These are phyloP conservation scores for Ctena decussata DNA, from an alignment of 2,888 invertebrate genomes.

Conservation along the genomic window DNA sequence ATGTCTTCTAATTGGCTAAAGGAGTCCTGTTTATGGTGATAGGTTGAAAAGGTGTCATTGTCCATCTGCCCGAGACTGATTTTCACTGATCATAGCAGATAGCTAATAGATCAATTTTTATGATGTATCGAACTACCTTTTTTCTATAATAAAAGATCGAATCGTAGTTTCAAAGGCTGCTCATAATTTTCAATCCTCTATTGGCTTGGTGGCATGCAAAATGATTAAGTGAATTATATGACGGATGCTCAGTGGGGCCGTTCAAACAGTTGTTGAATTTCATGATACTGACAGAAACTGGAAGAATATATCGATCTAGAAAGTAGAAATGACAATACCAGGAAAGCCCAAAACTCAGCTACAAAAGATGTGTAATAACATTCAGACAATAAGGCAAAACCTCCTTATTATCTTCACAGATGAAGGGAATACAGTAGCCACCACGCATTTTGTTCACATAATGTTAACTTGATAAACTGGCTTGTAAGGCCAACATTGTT, in stretches of 20 bases:
- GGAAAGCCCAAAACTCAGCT: too few relatives aligned
- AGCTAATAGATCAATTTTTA: conserved; percentile 11
- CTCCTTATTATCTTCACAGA: too few relatives aligned
- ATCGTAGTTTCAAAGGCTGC: conserved; percentile 2
- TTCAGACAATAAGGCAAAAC: too few relatives aligned
- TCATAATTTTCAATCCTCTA: conserved; percentile 2
- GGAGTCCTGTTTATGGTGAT: neutral
- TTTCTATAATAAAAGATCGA: conserved; percentile 12
- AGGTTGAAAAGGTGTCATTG: neutral
- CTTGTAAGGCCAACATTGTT: too few relatives aligned
- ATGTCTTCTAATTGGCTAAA: neutral
- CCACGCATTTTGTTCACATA: too few relatives aligned
- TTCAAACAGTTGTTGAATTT: too few relatives aligned
- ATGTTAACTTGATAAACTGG: too few relatives aligned
- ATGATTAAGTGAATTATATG: neutral
- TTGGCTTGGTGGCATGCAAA: neutral
- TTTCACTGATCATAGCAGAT: neutral
- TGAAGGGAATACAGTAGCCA: too few relatives aligned
- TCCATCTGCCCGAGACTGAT: neutral
- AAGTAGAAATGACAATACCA: too few relatives aligned
- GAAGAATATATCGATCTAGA: too few relatives aligned
- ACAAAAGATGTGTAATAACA: too few relatives aligned
- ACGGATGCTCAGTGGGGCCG: neutral
- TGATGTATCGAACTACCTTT: neutral
- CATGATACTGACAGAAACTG: too few relatives aligned